Base-by-base conservation (phyloP, 2,888 invertebrate species). In the Macaria liturata region DNA sequence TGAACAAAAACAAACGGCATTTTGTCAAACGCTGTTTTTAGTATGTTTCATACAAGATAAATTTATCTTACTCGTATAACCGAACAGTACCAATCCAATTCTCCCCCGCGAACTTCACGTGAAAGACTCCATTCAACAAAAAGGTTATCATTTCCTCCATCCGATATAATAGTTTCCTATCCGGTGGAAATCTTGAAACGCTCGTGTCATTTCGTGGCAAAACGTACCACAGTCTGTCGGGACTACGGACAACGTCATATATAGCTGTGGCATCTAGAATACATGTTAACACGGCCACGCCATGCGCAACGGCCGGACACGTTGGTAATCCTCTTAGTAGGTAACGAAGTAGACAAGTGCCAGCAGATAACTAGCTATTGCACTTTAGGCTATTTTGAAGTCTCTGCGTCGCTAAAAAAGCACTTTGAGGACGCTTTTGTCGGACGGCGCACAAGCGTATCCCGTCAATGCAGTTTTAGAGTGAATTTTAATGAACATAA, bases 251-350 rank as follows among this genome's bases (percentile, higher is more conserved):
- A 52, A 32, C 3, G 48, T 34, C 49, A 59, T 58, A 54, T 68
- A 69, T 62, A 7, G 62, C 68, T 70, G 65, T 66, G 65, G 62
- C 20, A 20, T 20, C 20, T 20, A 20, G 20, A 20, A 20, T 71
- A 68, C 62, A 66, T 72, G 65, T 65, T 69, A 67, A 69, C 67
- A 71, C 67, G 71, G 61, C 61, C 68, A 67, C 69, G 67, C 46
- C 65, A 67, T 67, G 37, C 32, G 62, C 58, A 65, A 61, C 63
- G 67, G 64, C 54, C 49, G 57, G 55, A 67, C 71, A 70, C 70
- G 59, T 57, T 71, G 71, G 68, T 88, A 86, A 87, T 86, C 87
- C 84, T 73, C 75, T 87, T 86, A 86, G 78, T 78, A 81, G 73
- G 72, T 83, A 84, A 86, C 83, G 84, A 86, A 84, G 84, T 79